Base-by-base conservation (phyloP, 64 coral and sea anemone genomes). In the Catalaphyllia jardinei region DNA sequence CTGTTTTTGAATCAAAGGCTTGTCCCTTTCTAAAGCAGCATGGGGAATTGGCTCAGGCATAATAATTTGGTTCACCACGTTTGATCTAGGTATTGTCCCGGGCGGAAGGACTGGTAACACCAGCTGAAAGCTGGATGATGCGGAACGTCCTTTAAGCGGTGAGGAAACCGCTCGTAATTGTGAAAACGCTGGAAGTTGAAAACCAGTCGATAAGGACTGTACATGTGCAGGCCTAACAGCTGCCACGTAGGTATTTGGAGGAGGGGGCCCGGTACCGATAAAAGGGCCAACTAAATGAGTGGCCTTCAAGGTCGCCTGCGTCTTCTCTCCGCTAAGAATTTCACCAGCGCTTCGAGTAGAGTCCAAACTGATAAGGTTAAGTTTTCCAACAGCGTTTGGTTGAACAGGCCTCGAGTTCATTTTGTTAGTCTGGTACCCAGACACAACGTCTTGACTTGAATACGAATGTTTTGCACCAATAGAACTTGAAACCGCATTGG, bases 241-340 rank as follows among this genome's bases (percentile, higher is more conserved):
- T 46, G 62, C 63, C 19, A 85, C 42, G 81, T 71, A 85, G 4
- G 62, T 28, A 85, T 85, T 85, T 24, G 81, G 63, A 27, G 62
- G 38, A 67, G 81, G 61, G 16, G 80, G 31, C 0, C 29, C 80
- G 19, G 80, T 39, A 8, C 81, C 17, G 12, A 85, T 71, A 71
- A 85, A 85, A 69, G 81, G 81, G 28, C 81, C 81, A 71, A 85
- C 24, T 28, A 85, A 51, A 8, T 71, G 81, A 51, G 81, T 85
- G 8, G 81, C 31, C 16, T 18, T 60, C 4, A 85, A 71, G 20
- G 71, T 85, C 3, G 18, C 29, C 19, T 52, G 81, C 22, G 42
- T 42, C 49, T 71, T 64, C 33, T 46, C 63, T 51, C 12, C 81
- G 19, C 25, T 85, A 16, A 62, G 29, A 1, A 8, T 71, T 18